A percentile compares a stretch with the other conserved stretches of the same genome.
phyloP scores from a whole-genome alignment of 2,797 vertebrate species.

The Schizopygopsis malacanthus region DNA sequence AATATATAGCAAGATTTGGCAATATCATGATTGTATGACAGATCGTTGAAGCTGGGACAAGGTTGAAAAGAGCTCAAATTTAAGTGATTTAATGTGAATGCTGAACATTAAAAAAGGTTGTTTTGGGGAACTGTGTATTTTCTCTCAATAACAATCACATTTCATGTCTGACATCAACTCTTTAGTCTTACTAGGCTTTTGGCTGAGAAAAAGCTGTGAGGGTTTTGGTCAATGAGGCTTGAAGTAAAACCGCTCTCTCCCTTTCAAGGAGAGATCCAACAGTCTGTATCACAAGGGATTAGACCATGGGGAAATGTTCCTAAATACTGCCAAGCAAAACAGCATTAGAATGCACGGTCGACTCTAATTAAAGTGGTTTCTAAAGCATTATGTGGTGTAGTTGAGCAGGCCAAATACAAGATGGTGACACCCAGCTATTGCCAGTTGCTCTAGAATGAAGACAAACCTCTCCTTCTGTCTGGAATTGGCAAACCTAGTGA shows the following conservation, averaged over 20 bases:
- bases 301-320: constrained; percentile 65
- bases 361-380: constrained; percentile 76
- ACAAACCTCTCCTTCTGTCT: constrained; percentile 60
- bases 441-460: constrained; percentile 81
- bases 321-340: constrained; percentile 62
- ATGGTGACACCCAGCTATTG: constrained; percentile 82
- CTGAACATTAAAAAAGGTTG: background rate
- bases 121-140: background rate
- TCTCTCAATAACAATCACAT: constrained; percentile 16
- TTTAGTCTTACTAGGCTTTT: constrained; percentile 33
- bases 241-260: constrained; percentile 57
- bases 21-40: background rate
- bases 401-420: constrained; percentile 79
- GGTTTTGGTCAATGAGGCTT: constrained; percentile 61
- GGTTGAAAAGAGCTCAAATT: background rate
- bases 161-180: constrained; percentile 23
- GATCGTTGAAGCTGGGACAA: background rate
- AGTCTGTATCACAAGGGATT: constrained; percentile 59
- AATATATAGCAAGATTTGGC: background rate
- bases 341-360: constrained; percentile 64
- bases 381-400: constrained; percentile 69
- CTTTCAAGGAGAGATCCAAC: constrained; percentile 59
- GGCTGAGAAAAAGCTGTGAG: constrained; percentile 42
- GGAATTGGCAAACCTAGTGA: constrained; percentile 66
- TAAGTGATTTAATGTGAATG: background rate